Evolutionary conservation across 1,140 invertebrate genomes (phyloP).

Genomic region (Parasteatoda tepidariorum): DNA sequence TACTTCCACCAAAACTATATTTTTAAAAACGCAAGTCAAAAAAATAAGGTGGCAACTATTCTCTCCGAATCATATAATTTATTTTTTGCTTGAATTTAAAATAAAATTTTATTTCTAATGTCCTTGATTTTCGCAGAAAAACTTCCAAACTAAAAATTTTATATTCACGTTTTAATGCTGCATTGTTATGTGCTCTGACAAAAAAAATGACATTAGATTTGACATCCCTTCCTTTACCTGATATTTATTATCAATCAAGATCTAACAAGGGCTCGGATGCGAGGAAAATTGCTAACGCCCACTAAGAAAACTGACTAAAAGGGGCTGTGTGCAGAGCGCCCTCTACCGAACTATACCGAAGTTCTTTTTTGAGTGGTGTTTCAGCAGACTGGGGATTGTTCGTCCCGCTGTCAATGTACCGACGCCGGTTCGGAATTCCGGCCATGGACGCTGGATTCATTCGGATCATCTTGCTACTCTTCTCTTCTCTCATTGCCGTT

Average conservation of each 20-base stretch:
- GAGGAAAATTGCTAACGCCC: background rate
- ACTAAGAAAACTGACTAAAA: background rate
- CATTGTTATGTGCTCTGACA: no score
- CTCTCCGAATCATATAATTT: no score
- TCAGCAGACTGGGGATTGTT: conserved; percentile 15
- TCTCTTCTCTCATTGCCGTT: conserved; percentile 14
- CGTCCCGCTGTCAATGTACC: conserved; percentile 43
- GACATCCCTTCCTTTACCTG: no score
- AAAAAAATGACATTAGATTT: no score
- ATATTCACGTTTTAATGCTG: no score
- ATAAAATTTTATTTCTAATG: no score
- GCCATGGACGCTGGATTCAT: conserved; percentile 32
- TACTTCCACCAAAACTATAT: no score
- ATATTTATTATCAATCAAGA: background rate
- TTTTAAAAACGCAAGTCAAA: no score
- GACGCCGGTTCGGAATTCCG: conserved; percentile 35
- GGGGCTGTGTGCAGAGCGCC: background rate
- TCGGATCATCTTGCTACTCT: conserved; percentile 18
- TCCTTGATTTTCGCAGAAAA: no score
- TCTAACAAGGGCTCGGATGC: background rate
- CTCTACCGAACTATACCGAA: conserved; percentile 15
- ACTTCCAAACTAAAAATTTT: no score
- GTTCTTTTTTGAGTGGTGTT: conserved; percentile 1
- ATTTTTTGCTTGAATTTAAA: no score
- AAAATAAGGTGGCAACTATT: no score